Conservation (phyloP, 1,140 invertebrate species). For the Cardiocondyla obscurior region DNA sequence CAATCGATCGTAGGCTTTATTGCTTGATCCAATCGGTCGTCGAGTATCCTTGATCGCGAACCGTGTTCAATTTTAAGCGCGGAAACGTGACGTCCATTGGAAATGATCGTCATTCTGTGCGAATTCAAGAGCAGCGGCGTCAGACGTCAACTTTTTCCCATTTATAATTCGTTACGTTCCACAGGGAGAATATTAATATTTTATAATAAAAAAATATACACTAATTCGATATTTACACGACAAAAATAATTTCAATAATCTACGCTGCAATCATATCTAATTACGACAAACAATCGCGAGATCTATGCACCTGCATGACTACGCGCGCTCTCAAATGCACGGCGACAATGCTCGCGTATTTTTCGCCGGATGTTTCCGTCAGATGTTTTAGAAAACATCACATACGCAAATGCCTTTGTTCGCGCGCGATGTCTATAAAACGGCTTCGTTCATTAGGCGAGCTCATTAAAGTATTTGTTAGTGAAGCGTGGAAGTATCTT, state of each 20-base stretch:
- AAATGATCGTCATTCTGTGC: background rate
- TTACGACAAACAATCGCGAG: background rate
- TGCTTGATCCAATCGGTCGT: background rate
- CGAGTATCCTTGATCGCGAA: background rate
- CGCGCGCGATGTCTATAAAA: slow-evolving; percentile 53
- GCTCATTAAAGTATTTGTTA: slow-evolving; percentile 9
- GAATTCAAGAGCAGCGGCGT: background rate
- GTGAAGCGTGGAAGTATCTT: background rate
- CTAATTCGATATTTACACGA: background rate
- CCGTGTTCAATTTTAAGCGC: background rate
- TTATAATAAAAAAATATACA: too few relatives aligned
- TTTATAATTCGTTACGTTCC: background rate
- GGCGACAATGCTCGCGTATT: background rate
- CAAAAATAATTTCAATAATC: background rate
- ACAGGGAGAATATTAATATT: background rate
- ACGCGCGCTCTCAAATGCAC: background rate
- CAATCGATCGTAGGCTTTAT: background rate
- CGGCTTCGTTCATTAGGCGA: background rate
- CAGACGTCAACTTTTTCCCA: background rate
- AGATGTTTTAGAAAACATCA: slow-evolving; percentile 58
- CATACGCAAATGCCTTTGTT: slow-evolving; percentile 4
- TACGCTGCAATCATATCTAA: background rate
- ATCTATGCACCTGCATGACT: background rate
- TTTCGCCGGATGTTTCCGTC: slow-evolving; percentile 48
- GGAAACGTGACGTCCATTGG: background rate